phyloP scores from a whole-genome alignment of 2,888 invertebrate species.

The Gonocerus acuteangulatus region DNA sequence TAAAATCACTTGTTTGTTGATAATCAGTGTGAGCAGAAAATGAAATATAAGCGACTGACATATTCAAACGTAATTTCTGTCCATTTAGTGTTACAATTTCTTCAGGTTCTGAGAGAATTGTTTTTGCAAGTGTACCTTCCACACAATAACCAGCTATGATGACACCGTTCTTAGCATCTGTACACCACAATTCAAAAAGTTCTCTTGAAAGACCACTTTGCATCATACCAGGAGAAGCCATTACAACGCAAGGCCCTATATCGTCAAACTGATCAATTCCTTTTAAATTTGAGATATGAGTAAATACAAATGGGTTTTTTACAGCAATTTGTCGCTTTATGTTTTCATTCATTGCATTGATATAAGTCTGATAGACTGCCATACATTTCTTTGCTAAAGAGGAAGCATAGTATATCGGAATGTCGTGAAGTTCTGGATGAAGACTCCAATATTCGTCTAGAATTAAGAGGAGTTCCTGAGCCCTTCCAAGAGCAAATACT shows the following conservation, averaged over 20 bases:
- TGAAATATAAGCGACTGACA: slow-evolving; percentile 98
- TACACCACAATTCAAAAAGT: slow-evolving; percentile 98
- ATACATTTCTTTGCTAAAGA: slow-evolving; percentile 99
- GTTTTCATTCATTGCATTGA: slow-evolving; percentile 98
- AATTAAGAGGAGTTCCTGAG: slow-evolving; percentile 90
- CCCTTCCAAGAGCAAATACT: slow-evolving; percentile 95
- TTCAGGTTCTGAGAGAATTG: slow-evolving; percentile 92
- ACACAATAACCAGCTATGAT: slow-evolving; percentile 93
- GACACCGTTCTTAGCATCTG: slow-evolving; percentile 94
- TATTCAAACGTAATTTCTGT: slow-evolving; percentile 89
- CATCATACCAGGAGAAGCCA: slow-evolving; percentile 99
- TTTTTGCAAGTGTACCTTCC: slow-evolving; percentile 84
- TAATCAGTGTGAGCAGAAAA: slow-evolving; percentile 99
- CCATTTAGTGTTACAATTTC: slow-evolving; percentile 93
- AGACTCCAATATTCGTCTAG: slow-evolving; percentile 96
- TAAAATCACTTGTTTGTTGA: slow-evolving; percentile 95
- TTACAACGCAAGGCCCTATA: slow-evolving; percentile 97
- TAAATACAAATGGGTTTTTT: slow-evolving; percentile 97
- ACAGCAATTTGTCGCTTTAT: slow-evolving; percentile 93
- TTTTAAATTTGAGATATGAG: slow-evolving; percentile 92
- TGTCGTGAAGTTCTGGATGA: slow-evolving; percentile 94
- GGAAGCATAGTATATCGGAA: slow-evolving; percentile 98
- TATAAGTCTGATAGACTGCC: slow-evolving; percentile 99
- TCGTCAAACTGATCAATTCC: slow-evolving; percentile 99
- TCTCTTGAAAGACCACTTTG: slow-evolving; percentile 96